Evolutionary conservation across 2,888 invertebrate species (phyloP).

Genomic region (Cephalotes varians): DNA sequence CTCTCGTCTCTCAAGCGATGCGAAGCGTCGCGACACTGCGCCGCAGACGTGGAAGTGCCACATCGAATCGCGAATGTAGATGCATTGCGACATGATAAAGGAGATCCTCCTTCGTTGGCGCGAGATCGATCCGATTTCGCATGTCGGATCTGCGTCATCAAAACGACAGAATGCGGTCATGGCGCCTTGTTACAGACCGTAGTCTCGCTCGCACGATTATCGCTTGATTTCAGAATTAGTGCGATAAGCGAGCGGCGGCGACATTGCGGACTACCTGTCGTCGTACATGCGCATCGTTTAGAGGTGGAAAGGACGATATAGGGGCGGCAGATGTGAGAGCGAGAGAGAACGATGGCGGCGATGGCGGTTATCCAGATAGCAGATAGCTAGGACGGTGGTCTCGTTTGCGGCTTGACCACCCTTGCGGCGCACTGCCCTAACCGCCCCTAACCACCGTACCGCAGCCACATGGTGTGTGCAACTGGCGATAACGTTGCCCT

Average conservation of each 20-base stretch:
- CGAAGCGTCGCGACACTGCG: neutral
- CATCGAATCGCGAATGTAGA: neutral
- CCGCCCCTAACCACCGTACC: conserved; percentile 84
- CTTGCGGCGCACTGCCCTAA: conserved; percentile 84
- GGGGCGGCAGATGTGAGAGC: conserved; percentile 37
- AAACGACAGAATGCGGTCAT: neutral
- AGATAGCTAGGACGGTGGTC: conserved; percentile 86
- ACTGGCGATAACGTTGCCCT: conserved; percentile 84
- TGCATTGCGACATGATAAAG: neutral
- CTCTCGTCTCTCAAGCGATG: neutral
- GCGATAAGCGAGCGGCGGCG: conserved; percentile 76
- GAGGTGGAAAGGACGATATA: conserved; percentile 50
- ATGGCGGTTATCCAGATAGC: conserved; percentile 86
- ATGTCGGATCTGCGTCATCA: neutral
- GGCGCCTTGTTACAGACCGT: conserved; percentile 32
- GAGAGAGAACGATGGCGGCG: conserved; percentile 73
- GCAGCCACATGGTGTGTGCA: conserved; percentile 82
- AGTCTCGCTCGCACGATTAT: conserved; percentile 57
- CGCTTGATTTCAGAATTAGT: conserved; percentile 77
- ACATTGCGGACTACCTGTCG: conserved; percentile 64
- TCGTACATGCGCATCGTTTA: conserved; percentile 61
- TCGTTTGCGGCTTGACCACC: conserved; percentile 86
- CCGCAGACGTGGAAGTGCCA: neutral
- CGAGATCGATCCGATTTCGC: neutral
- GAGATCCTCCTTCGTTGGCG: neutral